Evolutionary conservation across 2,888 invertebrate species (phyloP).

Genomic region (Mesorhabditis sp.): DNA sequence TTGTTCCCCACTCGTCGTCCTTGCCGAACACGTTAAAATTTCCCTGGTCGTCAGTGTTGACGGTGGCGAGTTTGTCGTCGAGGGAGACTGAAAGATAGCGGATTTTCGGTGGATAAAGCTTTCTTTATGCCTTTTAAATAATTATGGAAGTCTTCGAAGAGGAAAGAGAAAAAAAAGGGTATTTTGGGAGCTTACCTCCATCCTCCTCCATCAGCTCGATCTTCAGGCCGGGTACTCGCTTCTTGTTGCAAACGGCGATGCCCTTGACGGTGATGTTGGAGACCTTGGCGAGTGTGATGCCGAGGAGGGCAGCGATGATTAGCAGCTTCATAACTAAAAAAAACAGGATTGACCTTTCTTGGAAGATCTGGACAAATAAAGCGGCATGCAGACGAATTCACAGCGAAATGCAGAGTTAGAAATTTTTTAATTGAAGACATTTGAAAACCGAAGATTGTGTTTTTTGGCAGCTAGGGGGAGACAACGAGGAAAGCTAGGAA

Average conservation of each 20-base stretch:
- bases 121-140: not conserved
- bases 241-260: conserved; percentile 8
- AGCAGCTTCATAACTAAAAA: not conserved
- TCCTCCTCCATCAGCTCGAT: conserved; percentile 5
- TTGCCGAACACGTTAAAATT: not conserved
- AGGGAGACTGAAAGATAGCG: not conserved
- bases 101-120: too few species aligned
- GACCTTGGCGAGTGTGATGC: not conserved
- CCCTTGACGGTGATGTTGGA: conserved; percentile 8
- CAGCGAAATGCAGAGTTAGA: too few species aligned
- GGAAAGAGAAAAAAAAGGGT: not conserved
- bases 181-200: not conserved
- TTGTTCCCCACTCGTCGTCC: not conserved
- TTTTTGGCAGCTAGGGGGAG: too few species aligned
- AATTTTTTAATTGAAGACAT: too few species aligned
- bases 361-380: too few species aligned
- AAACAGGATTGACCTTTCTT: not conserved
- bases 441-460: too few species aligned
- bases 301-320: not conserved
- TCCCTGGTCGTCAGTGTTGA: conserved; percentile 3
- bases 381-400: too few species aligned
- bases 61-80: not conserved
- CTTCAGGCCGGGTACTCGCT: not conserved
- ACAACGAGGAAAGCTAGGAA: too few species aligned
- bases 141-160: not conserved